These are phyloP conservation scores for Aurelia sp. DNA, from an alignment of 30 jellyfish, hydroid and myxozoan species.

Conservation along the genomic window DNA sequence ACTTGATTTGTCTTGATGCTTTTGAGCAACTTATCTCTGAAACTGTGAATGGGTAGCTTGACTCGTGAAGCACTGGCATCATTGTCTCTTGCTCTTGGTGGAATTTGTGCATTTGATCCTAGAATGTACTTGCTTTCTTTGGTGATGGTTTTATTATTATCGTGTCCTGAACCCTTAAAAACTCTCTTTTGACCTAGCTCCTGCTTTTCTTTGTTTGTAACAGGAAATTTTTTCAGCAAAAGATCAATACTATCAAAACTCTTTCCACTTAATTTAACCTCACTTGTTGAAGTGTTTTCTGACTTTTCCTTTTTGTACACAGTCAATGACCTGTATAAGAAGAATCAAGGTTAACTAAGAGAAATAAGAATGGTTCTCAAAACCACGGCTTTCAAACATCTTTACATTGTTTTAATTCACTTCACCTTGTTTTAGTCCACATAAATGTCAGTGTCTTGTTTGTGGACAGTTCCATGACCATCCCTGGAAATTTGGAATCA, in stretches of 20 bases:
- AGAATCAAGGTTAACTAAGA: too few species aligned
- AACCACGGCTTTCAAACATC: too few species aligned
- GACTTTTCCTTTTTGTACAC: constrained; percentile 61
- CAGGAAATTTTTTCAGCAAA: constrained; percentile 66
- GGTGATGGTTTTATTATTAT: constrained; percentile 28
- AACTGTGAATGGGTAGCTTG: constrained; percentile 67
- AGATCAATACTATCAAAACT: constrained; percentile 48
- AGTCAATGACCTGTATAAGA: constrained; percentile 23
- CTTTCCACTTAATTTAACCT: constrained; percentile 24
- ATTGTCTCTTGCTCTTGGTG: constrained; percentile 69
- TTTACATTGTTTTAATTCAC: too few species aligned
- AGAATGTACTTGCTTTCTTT: constrained; percentile 58
- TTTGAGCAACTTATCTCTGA: constrained; percentile 57
- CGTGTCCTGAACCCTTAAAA: constrained; percentile 64
- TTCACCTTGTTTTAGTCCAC: too few species aligned
- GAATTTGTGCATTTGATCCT: constrained; percentile 69
- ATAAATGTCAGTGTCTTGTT: too few species aligned
- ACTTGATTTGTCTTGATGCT: constrained; percentile 69
- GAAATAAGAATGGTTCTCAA: too few species aligned
- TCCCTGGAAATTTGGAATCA: too few species aligned
- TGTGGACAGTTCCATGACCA: too few species aligned
- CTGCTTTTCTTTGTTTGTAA: constrained; percentile 73
- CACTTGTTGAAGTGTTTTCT: constrained; percentile 44
- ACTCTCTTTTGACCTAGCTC: constrained; percentile 71
- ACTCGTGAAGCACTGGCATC: constrained; percentile 41